phyloP scores from a whole-genome alignment of 2,113 vertebrate species.

The Acrocephalus arundinaceus region DNA sequence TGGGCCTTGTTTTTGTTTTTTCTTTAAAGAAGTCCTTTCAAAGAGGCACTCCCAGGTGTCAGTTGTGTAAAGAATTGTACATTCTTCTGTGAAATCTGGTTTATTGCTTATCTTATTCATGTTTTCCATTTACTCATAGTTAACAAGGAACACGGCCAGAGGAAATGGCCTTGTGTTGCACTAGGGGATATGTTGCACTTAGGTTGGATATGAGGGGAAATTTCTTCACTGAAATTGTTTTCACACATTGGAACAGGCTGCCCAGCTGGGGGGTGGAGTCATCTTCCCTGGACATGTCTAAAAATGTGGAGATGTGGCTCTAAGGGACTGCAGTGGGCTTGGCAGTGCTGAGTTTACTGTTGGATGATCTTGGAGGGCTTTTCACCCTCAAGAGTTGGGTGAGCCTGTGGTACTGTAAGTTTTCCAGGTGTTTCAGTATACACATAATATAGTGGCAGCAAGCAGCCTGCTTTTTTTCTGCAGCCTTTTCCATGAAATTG shows the following conservation, averaged over 20 bases:
- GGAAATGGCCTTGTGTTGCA: background rate
- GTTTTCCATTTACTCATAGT: background rate
- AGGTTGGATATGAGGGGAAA: background rate
- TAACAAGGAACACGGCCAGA: background rate
- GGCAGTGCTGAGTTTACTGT: background rate
- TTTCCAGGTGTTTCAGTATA: background rate
- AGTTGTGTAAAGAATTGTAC: background rate
- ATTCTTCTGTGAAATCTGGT: background rate
- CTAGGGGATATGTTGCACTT: background rate
- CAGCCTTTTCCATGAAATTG: background rate
- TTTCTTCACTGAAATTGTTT: background rate
- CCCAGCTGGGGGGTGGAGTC: too few relatives aligned
- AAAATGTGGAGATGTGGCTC: background rate
- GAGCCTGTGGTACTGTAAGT: too few relatives aligned
- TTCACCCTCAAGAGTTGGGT: background rate
- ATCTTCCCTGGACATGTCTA: background rate
- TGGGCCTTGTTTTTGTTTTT: background rate
- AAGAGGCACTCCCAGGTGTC: background rate
- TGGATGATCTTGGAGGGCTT: background rate
- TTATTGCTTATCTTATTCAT: background rate
- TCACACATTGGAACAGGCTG: accelerated
- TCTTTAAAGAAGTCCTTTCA: background rate
- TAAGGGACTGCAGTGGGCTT: background rate
- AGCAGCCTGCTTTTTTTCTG: background rate
- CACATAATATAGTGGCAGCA: background rate